Conservation (phyloP, 2,888 invertebrate species). For the Vannuccia rotundouncinata region DNA sequence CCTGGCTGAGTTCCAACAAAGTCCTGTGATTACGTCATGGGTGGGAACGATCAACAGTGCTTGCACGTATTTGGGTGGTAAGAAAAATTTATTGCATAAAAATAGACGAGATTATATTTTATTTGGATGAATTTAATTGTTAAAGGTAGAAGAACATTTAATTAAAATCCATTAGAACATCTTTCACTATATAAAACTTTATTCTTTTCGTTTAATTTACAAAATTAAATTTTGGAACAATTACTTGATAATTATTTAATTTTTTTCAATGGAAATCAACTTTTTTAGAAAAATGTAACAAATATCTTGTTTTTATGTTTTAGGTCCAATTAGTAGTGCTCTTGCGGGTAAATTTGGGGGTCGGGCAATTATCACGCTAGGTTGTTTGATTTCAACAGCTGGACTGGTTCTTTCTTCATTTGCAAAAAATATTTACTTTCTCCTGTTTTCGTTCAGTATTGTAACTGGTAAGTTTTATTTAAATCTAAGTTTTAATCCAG, state of each 20-base stretch:
- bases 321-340: constrained; percentile 49
- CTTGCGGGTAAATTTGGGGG: constrained; percentile 48
- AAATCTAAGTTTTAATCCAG: too few relatives aligned
- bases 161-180: too few relatives aligned
- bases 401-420: constrained; percentile 47
- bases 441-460: constrained; percentile 48
- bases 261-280: too few relatives aligned
- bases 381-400: constrained; percentile 46
- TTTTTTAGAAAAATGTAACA: too few relatives aligned
- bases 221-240: too few relatives aligned
- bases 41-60: constrained; percentile 44
- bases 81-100: too few relatives aligned
- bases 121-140: too few relatives aligned
- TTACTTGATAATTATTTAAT: too few relatives aligned
- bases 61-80: constrained; percentile 44
- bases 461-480: constrained; percentile 22
- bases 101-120: too few relatives aligned
- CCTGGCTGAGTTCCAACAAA: constrained; percentile 43
- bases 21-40: constrained; percentile 44
- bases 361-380: constrained; percentile 48
- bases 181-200: too few relatives aligned
- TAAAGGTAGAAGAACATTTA: too few relatives aligned
- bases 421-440: constrained; percentile 46
- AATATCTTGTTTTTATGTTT: constrained; percentile 38
- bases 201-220: too few relatives aligned